Percentiles rank a stretch among this genome's conserved stretches.
Conservation (phyloP, 2,797 vertebrate species). For the Toxotes lorentzi region DNA sequence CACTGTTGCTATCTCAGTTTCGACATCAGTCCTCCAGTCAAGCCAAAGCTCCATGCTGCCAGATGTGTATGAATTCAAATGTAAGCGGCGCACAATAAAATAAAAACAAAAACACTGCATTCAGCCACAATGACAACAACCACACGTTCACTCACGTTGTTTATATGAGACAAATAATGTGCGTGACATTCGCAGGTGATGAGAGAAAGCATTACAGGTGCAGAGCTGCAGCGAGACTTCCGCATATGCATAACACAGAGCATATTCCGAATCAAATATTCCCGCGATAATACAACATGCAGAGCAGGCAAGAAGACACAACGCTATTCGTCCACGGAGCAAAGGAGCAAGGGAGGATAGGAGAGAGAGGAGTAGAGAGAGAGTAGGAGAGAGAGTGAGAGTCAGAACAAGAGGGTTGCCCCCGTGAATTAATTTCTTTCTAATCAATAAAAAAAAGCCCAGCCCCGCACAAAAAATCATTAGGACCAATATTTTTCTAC, state of each 20-base stretch:
- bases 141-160: slow-evolving; percentile 16
- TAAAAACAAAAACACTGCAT: neutral
- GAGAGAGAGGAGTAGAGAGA: slow-evolving; percentile 63
- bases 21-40: neutral
- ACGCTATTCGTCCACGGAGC: slow-evolving; percentile 80
- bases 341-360: slow-evolving; percentile 73
- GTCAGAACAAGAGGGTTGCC: slow-evolving; percentile 79
- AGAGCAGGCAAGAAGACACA: slow-evolving; percentile 75
- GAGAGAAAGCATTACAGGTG: neutral
- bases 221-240: slow-evolving; percentile 28
- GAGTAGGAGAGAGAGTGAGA: slow-evolving; percentile 55
- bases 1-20: neutral
- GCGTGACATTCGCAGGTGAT: neutral
- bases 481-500: slow-evolving; percentile 73
- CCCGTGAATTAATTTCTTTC: slow-evolving; percentile 82
- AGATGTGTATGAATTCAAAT: slow-evolving; percentile 46
- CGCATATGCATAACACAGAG: slow-evolving; percentile 53
- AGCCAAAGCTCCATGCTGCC: neutral
- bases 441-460: slow-evolving; percentile 85
- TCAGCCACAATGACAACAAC: slow-evolving; percentile 15
- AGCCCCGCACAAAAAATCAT: slow-evolving; percentile 76
- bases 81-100: slow-evolving; percentile 1
- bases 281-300: slow-evolving; percentile 84
- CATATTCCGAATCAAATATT: slow-evolving; percentile 83
- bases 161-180: neutral